phyloP scores from a whole-genome alignment of 2,888 invertebrate species.

The Clepsis dumicolana region DNA sequence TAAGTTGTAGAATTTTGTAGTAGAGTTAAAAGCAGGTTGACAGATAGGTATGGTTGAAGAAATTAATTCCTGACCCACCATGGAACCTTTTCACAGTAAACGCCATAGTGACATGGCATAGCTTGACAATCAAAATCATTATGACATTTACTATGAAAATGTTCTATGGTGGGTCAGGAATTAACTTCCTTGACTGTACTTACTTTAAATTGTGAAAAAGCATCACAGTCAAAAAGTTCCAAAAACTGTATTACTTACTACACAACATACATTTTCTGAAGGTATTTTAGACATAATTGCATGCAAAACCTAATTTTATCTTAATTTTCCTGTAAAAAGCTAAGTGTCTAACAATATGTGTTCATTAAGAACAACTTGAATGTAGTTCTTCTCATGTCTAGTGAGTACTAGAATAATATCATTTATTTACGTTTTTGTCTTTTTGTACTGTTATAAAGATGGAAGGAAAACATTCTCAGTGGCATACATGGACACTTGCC shows the following conservation, averaged over 20 bases:
- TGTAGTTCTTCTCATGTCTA: neutral
- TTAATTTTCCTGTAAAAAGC: neutral
- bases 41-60: too few relatives aligned
- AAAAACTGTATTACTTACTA: neutral
- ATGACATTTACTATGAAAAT: too few relatives aligned
- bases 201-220: neutral
- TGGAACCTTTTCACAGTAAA: too few relatives aligned
- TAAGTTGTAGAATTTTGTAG: neutral
- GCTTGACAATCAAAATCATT: too few relatives aligned
- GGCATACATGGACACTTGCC: conserved; percentile 29
- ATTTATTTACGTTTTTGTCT: too few relatives aligned
- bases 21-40: too few relatives aligned
- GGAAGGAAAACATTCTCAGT: neutral
- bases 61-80: too few relatives aligned
- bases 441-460: neutral
- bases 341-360: neutral
- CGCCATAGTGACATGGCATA: too few relatives aligned
- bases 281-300: neutral
- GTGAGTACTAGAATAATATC: neutral
- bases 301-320: neutral
- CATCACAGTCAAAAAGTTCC: neutral
- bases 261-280: neutral
- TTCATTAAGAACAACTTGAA: neutral
- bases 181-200: too few relatives aligned
- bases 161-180: too few relatives aligned